A percentile compares a stretch with the other conserved stretches of the same genome.
Evolutionary conservation across 2,113 vertebrate genomes (phyloP).

Genomic region (Zosterops borbonicus): DNA sequence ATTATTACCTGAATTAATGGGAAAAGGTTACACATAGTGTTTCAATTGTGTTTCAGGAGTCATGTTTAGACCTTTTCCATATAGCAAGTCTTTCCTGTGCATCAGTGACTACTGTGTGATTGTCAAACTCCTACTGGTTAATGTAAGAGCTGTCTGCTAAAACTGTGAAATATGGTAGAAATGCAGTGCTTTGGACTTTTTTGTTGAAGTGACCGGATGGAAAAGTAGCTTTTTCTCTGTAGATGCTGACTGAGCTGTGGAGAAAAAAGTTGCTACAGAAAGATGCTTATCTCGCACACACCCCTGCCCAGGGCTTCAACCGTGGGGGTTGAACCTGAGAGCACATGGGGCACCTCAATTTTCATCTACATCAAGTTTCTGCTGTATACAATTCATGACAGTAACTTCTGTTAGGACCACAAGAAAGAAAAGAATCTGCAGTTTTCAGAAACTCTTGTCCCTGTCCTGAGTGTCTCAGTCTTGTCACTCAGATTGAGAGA

Average conservation of each 20-base stretch:
- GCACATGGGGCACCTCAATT: accelerated
- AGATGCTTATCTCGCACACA: not conserved
- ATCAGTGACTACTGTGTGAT: not conserved
- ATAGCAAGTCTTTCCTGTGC: not conserved
- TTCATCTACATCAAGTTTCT: not conserved
- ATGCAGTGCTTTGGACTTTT: not conserved
- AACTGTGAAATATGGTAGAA: not conserved
- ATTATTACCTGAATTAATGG: not conserved
- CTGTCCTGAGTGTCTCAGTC: not conserved
- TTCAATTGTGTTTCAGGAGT: not conserved
- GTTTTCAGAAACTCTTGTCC: not conserved
- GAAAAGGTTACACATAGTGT: not conserved
- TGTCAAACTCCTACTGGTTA: not conserved
- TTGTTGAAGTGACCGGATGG: not conserved
- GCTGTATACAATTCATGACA: accelerated
- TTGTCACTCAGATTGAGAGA: accelerated
- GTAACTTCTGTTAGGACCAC: not conserved
- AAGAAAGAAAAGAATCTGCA: not conserved
- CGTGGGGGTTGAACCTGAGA: not conserved
- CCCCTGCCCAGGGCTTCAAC: not conserved
- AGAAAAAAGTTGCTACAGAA: not conserved
- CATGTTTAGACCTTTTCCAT: not conserved
- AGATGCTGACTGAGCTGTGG: not conserved
- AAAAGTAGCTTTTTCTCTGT: not conserved
- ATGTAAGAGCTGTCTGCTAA: not conserved